A percentile compares a stretch with the other conserved stretches of the same genome.
Conservation (phyloP, 1,140 invertebrate species). For the Aphaenogaster ashmeadi region DNA sequence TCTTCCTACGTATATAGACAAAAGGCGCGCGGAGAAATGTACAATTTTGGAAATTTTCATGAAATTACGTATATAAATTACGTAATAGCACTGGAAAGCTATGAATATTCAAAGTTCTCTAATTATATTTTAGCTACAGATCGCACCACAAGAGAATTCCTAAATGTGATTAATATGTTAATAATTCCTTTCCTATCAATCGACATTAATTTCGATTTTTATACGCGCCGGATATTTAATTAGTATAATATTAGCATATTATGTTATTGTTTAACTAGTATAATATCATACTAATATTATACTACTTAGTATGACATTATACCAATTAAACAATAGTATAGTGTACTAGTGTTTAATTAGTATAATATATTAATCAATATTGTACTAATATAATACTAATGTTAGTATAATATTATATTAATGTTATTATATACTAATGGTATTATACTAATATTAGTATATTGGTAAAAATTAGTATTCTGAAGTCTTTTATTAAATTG, state of each 20-base stretch:
- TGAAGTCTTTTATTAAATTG: not conserved
- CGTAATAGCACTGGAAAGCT: not conserved
- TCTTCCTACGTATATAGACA: not conserved
- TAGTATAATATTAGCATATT: not conserved
- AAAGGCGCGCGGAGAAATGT: not conserved
- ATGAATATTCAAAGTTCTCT: constrained; percentile 9
- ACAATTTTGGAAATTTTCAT: not conserved
- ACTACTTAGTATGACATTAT: too few species aligned
- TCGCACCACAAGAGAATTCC: not conserved
- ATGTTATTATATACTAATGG: too few species aligned
- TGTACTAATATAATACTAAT: too few species aligned
- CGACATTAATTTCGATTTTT: not conserved
- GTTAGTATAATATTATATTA: too few species aligned
- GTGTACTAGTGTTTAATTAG: too few species aligned
- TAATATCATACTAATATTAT: too few species aligned
- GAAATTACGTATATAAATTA: not conserved
- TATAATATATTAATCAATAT: too few species aligned
- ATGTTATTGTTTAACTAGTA: too few species aligned
- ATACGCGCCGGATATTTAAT: not conserved
- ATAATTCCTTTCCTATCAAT: not conserved
- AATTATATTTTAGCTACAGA: not conserved
- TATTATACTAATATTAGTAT: not conserved
- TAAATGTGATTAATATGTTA: constrained; percentile 13
- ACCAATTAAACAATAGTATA: too few species aligned
- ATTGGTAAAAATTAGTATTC: not conserved